Evolutionary conservation across 2,888 invertebrate genomes (phyloP).

Genomic region (Nomada fucata): DNA sequence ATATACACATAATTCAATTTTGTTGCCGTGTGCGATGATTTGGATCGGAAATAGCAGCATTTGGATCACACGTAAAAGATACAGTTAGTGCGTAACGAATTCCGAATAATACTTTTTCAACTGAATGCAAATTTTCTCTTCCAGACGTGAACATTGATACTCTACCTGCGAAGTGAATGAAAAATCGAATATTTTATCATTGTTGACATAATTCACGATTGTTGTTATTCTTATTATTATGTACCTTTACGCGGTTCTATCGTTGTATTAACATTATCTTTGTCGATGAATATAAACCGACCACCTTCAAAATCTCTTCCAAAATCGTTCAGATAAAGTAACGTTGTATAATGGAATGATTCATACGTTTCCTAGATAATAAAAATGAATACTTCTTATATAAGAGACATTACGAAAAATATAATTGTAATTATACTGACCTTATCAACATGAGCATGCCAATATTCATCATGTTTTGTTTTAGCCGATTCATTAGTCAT

Average conservation of each 20-base stretch:
- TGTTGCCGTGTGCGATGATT: conserved; percentile 57
- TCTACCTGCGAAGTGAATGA: conserved; percentile 85
- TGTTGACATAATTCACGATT: not conserved
- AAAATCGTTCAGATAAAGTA: conserved; percentile 92
- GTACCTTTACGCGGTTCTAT: conserved; percentile 90
- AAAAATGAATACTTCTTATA: not conserved
- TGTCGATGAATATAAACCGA: conserved; percentile 91
- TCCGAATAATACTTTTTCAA: conserved; percentile 92
- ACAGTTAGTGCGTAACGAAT: conserved; percentile 93
- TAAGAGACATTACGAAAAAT: not conserved
- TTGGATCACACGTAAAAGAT: conserved; percentile 93
- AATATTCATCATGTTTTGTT: conserved; percentile 94
- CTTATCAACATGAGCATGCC: conserved; percentile 95
- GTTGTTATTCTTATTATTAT: conserved; percentile 9
- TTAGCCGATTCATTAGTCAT: conserved; percentile 89
- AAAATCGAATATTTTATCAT: conserved; percentile 4
- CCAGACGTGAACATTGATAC: conserved; percentile 95
- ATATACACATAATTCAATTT: conserved; percentile 20
- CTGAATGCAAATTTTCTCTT: conserved; percentile 92
- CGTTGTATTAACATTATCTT: conserved; percentile 87
- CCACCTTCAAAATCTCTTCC: conserved; percentile 92
- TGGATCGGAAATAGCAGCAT: conserved; percentile 88
- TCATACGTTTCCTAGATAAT: conserved; percentile 90
- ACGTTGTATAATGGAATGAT: conserved; percentile 94
- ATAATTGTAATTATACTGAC: conserved; percentile 82